Conservation (phyloP, 1,140 invertebrate species). For the Latrodectus geometricus region DNA sequence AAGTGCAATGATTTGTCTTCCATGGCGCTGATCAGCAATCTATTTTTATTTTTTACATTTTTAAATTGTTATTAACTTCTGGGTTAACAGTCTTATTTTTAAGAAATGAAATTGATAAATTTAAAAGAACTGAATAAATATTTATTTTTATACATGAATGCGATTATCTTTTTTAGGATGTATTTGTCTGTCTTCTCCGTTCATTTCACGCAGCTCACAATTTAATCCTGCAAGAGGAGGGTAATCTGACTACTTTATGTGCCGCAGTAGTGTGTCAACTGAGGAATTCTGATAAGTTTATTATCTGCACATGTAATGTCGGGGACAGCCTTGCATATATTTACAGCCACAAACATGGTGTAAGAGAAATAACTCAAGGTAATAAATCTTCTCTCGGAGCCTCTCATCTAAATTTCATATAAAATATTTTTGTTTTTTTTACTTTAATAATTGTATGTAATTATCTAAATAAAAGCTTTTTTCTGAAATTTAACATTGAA, state of each 20-base stretch:
- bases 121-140: too few species aligned
- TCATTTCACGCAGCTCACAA: conserved; percentile 90
- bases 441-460: too few species aligned
- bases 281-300: conserved; percentile 74
- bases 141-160: too few species aligned
- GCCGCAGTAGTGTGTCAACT: conserved; percentile 79
- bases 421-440: too few species aligned
- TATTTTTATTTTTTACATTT: not conserved
- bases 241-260: conserved; percentile 84
- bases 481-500: too few species aligned
- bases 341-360: conserved; percentile 82
- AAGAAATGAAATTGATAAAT: too few species aligned
- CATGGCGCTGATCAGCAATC: not conserved
- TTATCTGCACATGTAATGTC: conserved; percentile 91
- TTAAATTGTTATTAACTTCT: not conserved
- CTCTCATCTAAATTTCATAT: too few species aligned
- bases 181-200: conserved; percentile 82
- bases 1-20: not conserved
- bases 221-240: conserved; percentile 86
- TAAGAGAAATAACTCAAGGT: conserved; percentile 80
- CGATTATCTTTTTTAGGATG: conserved; percentile 73
- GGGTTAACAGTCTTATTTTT: too few species aligned
- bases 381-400: not conserved
- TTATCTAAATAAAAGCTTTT: too few species aligned
- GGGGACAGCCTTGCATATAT: conserved; percentile 91